Percentiles rank a stretch among this genome's conserved stretches.
These are phyloP conservation scores for Brienomyrus longianalis DNA, from an alignment of 2,113 vertebrate species.

Conservation along the genomic window DNA sequence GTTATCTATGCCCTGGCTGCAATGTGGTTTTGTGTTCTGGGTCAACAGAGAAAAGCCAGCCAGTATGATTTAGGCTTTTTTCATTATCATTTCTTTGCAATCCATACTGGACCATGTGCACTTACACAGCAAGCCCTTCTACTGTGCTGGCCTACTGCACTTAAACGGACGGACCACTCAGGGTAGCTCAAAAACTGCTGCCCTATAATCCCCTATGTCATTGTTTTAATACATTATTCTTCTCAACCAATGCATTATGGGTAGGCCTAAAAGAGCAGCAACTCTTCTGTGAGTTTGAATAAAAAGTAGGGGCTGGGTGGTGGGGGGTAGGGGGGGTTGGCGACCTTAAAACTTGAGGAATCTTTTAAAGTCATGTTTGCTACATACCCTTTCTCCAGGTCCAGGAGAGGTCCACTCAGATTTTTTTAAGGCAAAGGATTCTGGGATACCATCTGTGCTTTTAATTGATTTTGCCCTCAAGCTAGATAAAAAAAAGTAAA, in stretches of 20 bases:
- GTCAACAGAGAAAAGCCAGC: not conserved
- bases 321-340: conserved; percentile 16
- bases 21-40: not conserved
- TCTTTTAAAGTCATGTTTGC: conserved; percentile 15
- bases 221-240: conserved; percentile 20
- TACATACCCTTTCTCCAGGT: conserved; percentile 41
- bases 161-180: not conserved
- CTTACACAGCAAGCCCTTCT: not conserved
- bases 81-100: not conserved
- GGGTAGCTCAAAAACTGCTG: not conserved
- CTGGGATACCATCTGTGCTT: conserved; percentile 49
- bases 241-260: conserved; percentile 9
- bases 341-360: conserved; percentile 32
- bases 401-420: conserved; percentile 35
- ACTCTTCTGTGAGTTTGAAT: conserved; percentile 40
- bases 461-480: conserved; percentile 58
- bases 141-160: not conserved
- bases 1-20: not conserved
- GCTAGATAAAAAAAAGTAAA: conserved; percentile 39
- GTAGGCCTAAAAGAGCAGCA: conserved; percentile 18
- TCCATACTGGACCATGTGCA: not conserved
- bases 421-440: conserved; percentile 39
- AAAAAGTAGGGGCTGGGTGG: conserved; percentile 31
- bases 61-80: not conserved
- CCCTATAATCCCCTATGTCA: conserved; percentile 11